phyloP scores from a whole-genome alignment of 2,888 invertebrate genomes.

The Pristionchus exspectatus region DNA sequence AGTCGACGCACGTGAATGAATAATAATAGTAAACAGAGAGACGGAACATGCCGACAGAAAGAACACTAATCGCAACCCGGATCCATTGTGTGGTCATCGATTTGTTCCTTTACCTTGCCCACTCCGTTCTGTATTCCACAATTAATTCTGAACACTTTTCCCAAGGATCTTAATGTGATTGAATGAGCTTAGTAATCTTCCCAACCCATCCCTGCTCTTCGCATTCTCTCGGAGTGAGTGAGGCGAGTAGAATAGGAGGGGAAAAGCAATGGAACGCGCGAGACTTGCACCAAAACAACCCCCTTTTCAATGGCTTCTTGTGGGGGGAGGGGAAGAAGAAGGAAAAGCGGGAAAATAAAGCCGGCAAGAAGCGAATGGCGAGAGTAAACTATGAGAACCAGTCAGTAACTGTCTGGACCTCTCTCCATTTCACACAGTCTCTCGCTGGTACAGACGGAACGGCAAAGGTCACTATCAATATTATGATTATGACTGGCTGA shows the following conservation, averaged over 20 bases:
- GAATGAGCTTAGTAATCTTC: neutral
- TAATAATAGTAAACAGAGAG: neutral
- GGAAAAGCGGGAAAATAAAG: constrained; percentile 14
- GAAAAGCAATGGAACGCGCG: neutral
- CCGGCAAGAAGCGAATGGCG: neutral
- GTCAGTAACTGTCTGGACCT: too few species aligned
- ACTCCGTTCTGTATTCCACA: too few species aligned
- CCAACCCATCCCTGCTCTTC: neutral
- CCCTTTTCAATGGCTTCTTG: neutral
- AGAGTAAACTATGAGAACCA: neutral
- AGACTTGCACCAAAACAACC: constrained; percentile 45
- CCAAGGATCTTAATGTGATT: too few species aligned
- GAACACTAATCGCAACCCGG: neutral
- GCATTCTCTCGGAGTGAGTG: neutral
- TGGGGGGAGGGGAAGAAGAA: neutral
- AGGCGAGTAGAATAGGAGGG: neutral
- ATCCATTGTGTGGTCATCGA: neutral
- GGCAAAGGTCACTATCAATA: neutral
- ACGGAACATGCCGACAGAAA: neutral
- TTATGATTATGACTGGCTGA: neutral
- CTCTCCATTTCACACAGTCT: too few species aligned
- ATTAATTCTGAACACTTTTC: too few species aligned
- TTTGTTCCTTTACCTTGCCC: neutral
- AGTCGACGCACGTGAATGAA: constrained; percentile 11
- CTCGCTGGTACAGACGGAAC: neutral